Base-by-base conservation (phyloP, 35 echinoderm and acorn worm genomes). In the Nesometra sesokonis region DNA sequence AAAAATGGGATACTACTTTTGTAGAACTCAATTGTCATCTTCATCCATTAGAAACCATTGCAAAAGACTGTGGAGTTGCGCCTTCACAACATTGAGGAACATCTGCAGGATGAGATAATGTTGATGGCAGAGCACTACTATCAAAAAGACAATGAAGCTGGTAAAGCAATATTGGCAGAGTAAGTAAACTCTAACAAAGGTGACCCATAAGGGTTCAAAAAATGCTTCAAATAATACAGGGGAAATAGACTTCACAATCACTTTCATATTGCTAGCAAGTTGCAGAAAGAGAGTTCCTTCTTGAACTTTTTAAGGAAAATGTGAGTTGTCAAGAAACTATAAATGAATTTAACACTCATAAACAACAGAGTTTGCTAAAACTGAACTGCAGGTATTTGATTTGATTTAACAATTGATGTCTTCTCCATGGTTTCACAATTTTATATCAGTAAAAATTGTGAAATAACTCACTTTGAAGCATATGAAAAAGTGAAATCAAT, bases 251-350 rank as follows among this genome's bases (percentile, higher is more conserved):
- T 34, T 84, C 7, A 86, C 80, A 0, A 37, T 21, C 23, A 80
- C 85, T 40, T 35, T 84, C 17, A 86, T 33, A 90, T 91, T n/a
- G 31, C 85, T 77, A 40, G 80, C 17, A 91, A 91, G 21, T 27
- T 67, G 2, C 23, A 13, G 7, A 67, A 5, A 19, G 23, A 27
- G 52, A 9, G 23, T 67, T 67, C 15, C 21, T 67, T 67, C 7
- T 19, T 13, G 23, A 67, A 2, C 21, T 67, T 27, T 67, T 67
- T 11, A 27, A 67, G 2, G 8, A 1, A 67, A 67, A 67, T 67
- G 7, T 67, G 23, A 67, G 52, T 27, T 67, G 52, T 27, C 9
- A 9, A 67, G 7, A 11, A 17, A 2, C 7, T 67, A 19, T 27
- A 11, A 27, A 27, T 5, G 7, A 13, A 67, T 67, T 5, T 2